Percentiles rank a stretch among this genome's conserved stretches.
Conservation (phyloP, 1,140 invertebrate genomes). For the Trypoxylus dichotomus region DNA sequence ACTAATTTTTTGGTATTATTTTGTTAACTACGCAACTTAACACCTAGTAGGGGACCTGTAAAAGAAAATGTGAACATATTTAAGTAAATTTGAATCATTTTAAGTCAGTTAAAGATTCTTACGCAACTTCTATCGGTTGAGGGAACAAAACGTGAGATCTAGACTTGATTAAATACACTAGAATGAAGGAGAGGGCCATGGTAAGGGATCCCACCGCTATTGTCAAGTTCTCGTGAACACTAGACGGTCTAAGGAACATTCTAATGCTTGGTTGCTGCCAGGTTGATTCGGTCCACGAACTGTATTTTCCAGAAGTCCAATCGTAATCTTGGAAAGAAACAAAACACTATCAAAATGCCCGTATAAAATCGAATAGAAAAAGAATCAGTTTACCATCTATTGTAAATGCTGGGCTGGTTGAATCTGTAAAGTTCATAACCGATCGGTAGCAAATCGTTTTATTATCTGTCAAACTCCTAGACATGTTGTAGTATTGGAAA, state of each 20-base stretch:
- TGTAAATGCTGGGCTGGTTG: constrained; percentile 79
- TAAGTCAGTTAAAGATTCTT: background rate
- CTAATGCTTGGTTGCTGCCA: constrained; percentile 75
- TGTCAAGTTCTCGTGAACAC: constrained; percentile 66
- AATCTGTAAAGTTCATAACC: constrained; percentile 71
- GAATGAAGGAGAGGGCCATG: constrained; percentile 65
- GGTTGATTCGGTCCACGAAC: constrained; percentile 90
- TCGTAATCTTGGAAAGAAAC: constrained; percentile 70
- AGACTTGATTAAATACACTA: constrained; percentile 71
- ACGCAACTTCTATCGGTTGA: background rate
- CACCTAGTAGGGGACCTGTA: background rate
- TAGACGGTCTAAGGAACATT: constrained; percentile 80
- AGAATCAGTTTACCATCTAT: constrained; percentile 62
- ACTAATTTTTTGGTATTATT: constrained; percentile 10
- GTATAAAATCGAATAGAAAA: constrained; percentile 16
- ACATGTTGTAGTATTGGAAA: constrained; percentile 58
- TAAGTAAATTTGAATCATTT: background rate
- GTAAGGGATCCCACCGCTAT: constrained; percentile 66
- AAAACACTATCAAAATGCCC: constrained; percentile 29
- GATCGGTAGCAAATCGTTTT: constrained; percentile 71
- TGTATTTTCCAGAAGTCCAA: constrained; percentile 75
- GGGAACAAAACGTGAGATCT: constrained; percentile 66
- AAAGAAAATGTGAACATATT: background rate
- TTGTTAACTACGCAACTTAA: background rate
- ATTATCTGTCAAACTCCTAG: constrained; percentile 52